Evolutionary conservation across 1,140 invertebrate species (phyloP).

Genomic region (Belonocnema kinseyi): DNA sequence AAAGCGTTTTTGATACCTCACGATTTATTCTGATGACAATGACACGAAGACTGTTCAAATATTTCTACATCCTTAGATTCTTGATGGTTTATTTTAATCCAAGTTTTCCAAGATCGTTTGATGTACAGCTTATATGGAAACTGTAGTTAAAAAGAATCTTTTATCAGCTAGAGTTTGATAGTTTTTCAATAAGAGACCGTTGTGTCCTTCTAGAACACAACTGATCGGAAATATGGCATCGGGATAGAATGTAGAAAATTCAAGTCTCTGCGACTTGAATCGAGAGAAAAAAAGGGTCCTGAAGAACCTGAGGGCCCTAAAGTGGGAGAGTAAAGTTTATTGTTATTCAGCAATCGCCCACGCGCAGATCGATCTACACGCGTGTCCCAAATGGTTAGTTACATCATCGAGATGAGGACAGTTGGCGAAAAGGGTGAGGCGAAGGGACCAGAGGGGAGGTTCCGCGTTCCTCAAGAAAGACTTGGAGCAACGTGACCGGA

Average conservation of each 20-base stretch:
- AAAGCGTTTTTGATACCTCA: too few relatives aligned
- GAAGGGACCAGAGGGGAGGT: conserved; percentile 34
- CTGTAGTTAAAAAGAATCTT: too few relatives aligned
- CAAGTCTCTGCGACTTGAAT: not conserved
- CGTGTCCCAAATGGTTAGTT: conserved; percentile 48
- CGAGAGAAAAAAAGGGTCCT: not conserved
- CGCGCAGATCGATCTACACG: conserved; percentile 52
- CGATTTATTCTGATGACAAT: too few relatives aligned
- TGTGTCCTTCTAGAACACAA: not conserved
- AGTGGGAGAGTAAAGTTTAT: conserved; percentile 57
- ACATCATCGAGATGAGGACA: conserved; percentile 31
- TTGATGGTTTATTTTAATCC: too few relatives aligned
- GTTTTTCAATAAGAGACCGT: too few relatives aligned
- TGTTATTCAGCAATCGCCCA: conserved; percentile 66
- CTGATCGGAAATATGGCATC: conserved; percentile 11
- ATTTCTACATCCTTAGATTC: too few relatives aligned
- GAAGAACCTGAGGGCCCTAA: conserved; percentile 45
- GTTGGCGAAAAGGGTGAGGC: not conserved
- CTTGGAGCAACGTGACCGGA: conserved; percentile 42
- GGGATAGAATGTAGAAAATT: not conserved
- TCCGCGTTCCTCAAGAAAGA: conserved; percentile 41
- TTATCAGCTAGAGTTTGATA: too few relatives aligned
- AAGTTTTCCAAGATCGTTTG: too few relatives aligned
- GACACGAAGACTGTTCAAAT: too few relatives aligned
- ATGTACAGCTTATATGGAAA: too few relatives aligned